These are phyloP conservation scores for Cacoxenus indagator DNA, from an alignment of 2,888 invertebrate species.

Conservation along the genomic window DNA sequence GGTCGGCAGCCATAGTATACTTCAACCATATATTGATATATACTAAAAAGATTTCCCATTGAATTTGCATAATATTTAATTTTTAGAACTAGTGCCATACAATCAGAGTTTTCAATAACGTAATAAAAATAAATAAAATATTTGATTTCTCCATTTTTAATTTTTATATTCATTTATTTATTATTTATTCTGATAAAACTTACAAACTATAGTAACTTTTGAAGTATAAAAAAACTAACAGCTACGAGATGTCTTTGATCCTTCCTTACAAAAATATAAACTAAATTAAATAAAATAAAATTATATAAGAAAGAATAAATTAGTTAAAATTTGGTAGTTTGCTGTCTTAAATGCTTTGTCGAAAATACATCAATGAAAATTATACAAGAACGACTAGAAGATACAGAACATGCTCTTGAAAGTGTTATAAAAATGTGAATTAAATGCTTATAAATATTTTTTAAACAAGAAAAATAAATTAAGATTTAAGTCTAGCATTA, in stretches of 20 bases:
- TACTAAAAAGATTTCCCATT: too few species aligned
- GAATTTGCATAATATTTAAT: too few species aligned
- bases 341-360: constrained; percentile 33
- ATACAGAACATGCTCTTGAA: constrained; percentile 34
- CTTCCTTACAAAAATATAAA: constrained; percentile 28
- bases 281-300: constrained; percentile 23
- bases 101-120: too few species aligned
- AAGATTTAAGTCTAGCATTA: constrained; percentile 23
- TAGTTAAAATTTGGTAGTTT: constrained; percentile 41
- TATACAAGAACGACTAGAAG: constrained; percentile 33
- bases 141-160: constrained; percentile 33
- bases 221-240: constrained; percentile 15
- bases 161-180: background rate
- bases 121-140: constrained; percentile 29
- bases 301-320: constrained; percentile 40
- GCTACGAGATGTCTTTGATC: constrained; percentile 43
- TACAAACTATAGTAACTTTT: constrained; percentile 30
- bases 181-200: background rate
- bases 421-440: background rate
- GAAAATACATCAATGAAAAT: constrained; percentile 16
- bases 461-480: constrained; percentile 19
- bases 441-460: constrained; percentile 14
- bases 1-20: too few species aligned
- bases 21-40: too few species aligned
- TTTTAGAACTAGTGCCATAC: too few species aligned